A percentile compares a stretch with the other conserved stretches of the same genome.
Evolutionary conservation across 2,888 invertebrate species (phyloP).

Genomic region (Tiliacea citrago): DNA sequence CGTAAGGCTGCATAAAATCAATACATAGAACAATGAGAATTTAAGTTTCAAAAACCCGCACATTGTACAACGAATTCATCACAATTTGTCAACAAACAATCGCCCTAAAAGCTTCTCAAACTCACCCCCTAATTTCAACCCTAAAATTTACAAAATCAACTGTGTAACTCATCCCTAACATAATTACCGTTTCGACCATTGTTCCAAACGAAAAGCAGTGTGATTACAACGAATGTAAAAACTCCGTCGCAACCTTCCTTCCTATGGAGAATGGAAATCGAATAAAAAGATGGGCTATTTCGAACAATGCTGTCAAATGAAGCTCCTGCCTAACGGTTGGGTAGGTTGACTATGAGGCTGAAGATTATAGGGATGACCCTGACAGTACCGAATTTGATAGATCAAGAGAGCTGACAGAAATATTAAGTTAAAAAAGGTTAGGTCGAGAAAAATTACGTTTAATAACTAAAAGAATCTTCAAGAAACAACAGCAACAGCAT

Average conservation of each 20-base stretch:
- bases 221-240: slow-evolving; percentile 47
- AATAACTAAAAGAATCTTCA: not conserved
- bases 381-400: not conserved
- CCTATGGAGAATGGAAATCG: slow-evolving; percentile 52
- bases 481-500: not conserved
- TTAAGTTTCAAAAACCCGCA: not conserved
- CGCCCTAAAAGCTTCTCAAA: not conserved
- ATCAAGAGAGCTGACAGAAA: not conserved
- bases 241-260: slow-evolving; percentile 22
- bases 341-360: slow-evolving; percentile 12
- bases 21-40: not conserved
- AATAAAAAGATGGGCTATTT: slow-evolving; percentile 64
- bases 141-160: slow-evolving; percentile 1
- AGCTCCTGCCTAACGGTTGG: slow-evolving; percentile 46
- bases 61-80: not conserved
- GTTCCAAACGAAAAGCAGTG: slow-evolving; percentile 30
- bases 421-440: not conserved
- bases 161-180: not conserved
- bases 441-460: not conserved
- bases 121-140: slow-evolving; percentile 9
- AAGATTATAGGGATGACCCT: not conserved
- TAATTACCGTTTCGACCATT: slow-evolving; percentile 19
- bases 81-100: not conserved
- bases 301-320: slow-evolving; percentile 72
- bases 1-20: no score